phyloP scores from a whole-genome alignment of 2,888 invertebrate species.

The Ellobium chinense region DNA sequence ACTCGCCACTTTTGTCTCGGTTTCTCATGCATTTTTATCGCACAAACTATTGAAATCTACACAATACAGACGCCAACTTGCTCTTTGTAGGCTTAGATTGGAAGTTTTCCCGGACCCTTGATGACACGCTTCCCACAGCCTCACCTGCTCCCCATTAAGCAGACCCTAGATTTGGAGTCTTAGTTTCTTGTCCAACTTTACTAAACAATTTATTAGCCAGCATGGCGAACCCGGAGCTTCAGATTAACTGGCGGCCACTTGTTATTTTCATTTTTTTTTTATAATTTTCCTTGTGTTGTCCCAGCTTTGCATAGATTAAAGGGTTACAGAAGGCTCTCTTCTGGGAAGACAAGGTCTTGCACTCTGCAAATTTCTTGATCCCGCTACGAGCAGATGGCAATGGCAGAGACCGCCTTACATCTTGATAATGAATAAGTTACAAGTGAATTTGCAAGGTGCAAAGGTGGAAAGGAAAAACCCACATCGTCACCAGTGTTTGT shows the following conservation, averaged over 20 bases:
- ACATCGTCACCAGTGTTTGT: constrained; percentile 21
- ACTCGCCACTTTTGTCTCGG: constrained; percentile 46
- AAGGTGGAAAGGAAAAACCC: constrained; percentile 1
- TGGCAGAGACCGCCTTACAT: not conserved
- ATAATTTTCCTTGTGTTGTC: no score
- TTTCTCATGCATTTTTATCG: constrained; percentile 45
- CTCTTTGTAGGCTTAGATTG: constrained; percentile 39
- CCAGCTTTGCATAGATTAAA: constrained; percentile 19
- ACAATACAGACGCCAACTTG: constrained; percentile 41
- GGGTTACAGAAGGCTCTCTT: not conserved
- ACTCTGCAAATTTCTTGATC: constrained; percentile 5
- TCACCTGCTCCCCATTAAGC: constrained; percentile 42
- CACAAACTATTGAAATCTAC: constrained; percentile 32
- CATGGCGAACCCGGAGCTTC: constrained; percentile 16
- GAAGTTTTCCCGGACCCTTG: constrained; percentile 21
- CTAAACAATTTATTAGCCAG: constrained; percentile 28
- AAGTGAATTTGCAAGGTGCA: constrained; percentile 24
- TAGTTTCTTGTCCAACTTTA: constrained; percentile 4
- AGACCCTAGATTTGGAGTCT: constrained; percentile 13
- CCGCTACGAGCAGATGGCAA: constrained; percentile 26
- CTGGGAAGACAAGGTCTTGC: not conserved
- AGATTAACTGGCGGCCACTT: constrained; percentile 32
- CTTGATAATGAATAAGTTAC: constrained; percentile 28
- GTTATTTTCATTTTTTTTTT: constrained; percentile 26
- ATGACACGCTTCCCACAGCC: constrained; percentile 39